Conservation (phyloP, 1,140 invertebrate species). For the Monochamus saltuarius region DNA sequence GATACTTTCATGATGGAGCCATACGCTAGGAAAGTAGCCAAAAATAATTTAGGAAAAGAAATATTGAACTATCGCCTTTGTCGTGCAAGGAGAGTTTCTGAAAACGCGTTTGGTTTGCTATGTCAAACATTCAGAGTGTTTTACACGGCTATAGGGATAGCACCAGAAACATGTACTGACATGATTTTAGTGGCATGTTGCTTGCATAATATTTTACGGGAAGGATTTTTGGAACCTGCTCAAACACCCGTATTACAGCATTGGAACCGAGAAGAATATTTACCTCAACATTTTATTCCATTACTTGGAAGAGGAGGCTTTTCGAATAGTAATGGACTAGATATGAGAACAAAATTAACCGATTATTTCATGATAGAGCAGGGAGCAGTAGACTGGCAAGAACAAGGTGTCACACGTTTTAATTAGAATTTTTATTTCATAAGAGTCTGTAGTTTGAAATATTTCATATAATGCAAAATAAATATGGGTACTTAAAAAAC, state of each 20-base stretch:
- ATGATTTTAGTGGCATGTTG: conserved; percentile 16
- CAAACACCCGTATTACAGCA: background rate
- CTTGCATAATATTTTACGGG: conserved; percentile 24
- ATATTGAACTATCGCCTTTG: conserved; percentile 28
- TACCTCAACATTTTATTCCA: background rate
- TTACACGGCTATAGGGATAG: conserved; percentile 22
- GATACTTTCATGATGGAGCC: conserved; percentile 13
- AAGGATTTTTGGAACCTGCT: conserved; percentile 14
- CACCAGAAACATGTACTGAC: conserved; percentile 16
- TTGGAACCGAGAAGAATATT: conserved; percentile 1
- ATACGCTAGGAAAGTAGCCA: conserved; percentile 18
- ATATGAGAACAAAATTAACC: conserved; percentile 5
- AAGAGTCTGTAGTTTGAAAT: no score
- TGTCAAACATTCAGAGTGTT: conserved; percentile 21
- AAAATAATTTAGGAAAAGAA: conserved; percentile 15
- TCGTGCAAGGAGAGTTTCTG: conserved; percentile 21
- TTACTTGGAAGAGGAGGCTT: conserved; percentile 1
- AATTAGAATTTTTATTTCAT: no score
- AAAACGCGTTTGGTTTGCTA: conserved; percentile 25
- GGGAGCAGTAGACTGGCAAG: no score
- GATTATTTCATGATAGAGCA: conserved; percentile 11
- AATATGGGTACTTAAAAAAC: no score
- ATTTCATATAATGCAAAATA: no score
- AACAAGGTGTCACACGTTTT: no score
- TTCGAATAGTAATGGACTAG: conserved; percentile 5